Conservation (phyloP, 2,888 invertebrate genomes). For the Metallyticus violacea region DNA sequence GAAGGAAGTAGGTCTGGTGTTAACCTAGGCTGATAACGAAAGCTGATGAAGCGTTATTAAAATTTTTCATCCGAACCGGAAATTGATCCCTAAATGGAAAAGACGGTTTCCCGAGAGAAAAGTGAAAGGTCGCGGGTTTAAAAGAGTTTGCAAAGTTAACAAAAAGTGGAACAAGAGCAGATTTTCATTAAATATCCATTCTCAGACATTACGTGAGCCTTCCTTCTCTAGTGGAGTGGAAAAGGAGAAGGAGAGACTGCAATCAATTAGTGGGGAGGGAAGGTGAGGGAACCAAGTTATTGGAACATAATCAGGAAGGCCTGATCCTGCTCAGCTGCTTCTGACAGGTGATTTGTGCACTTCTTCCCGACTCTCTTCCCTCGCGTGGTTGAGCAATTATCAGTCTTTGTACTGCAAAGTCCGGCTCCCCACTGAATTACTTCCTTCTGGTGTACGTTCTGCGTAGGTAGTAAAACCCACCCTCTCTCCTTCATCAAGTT, state of each 20-base stretch:
- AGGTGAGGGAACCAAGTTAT: neutral
- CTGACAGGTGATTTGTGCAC: slow-evolving; percentile 20
- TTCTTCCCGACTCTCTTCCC: neutral
- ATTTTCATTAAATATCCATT: neutral
- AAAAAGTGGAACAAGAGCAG: neutral
- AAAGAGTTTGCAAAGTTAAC: neutral
- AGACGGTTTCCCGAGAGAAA: too few relatives aligned
- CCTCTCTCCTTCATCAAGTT: too few relatives aligned
- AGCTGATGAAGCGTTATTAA: too few relatives aligned
- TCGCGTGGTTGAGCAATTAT: slow-evolving; percentile 3
- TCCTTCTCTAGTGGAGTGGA: neutral
- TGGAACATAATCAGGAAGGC: slow-evolving; percentile 8
- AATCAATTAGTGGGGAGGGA: neutral
- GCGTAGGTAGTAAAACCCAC: too few relatives aligned
- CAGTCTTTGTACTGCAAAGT: neutral
- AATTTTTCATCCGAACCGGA: too few relatives aligned
- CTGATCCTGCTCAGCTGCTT: neutral
- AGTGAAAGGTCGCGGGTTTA: neutral
- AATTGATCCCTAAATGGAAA: too few relatives aligned
- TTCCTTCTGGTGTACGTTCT: too few relatives aligned
- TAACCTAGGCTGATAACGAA: too few relatives aligned
- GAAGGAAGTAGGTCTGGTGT: too few relatives aligned
- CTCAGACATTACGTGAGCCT: neutral
- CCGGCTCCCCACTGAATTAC: too few relatives aligned
- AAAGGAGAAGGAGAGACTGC: neutral